These are phyloP conservation scores for Callospermophilus lateralis DNA, from an alignment of 2,113 vertebrate species.

Conservation along the genomic window DNA sequence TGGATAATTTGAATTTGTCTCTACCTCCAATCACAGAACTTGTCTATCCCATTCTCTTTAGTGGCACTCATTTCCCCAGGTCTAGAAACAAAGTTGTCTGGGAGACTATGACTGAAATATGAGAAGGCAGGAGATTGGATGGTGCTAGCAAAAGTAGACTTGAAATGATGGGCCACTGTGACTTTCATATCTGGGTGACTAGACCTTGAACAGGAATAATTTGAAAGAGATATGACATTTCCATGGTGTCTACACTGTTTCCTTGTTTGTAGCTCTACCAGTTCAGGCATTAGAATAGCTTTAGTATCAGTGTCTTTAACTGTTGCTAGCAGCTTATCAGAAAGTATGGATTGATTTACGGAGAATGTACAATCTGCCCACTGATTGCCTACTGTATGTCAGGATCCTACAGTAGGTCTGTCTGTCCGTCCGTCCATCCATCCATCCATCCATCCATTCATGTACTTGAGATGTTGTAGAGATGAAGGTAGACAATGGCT, in stretches of 20 bases:
- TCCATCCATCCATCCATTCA: background rate
- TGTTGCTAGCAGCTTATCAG: slow-evolving; percentile 21
- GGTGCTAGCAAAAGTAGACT: slow-evolving; percentile 14
- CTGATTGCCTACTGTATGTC: background rate
- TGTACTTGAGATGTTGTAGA: background rate
- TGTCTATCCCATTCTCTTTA: background rate
- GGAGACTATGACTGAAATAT: slow-evolving; percentile 39
- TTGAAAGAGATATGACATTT: slow-evolving; percentile 44
- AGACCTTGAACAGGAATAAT: slow-evolving; percentile 38
- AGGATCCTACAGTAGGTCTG: background rate
- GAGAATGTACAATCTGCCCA: background rate
- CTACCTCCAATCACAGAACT: background rate
- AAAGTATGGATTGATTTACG: slow-evolving; percentile 30
- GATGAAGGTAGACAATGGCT: background rate
- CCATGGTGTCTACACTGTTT: background rate
- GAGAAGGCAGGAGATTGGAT: slow-evolving; percentile 3
- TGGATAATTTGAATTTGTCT: slow-evolving; percentile 51
- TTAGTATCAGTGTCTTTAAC: slow-evolving; percentile 47
- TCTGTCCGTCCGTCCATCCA: background rate
- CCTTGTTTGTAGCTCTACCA: slow-evolving; percentile 54
- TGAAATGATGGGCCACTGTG: background rate
- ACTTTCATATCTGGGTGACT: slow-evolving; percentile 7
- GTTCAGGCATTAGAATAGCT: slow-evolving; percentile 37
- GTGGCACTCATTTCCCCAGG: background rate
- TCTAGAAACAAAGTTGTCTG: slow-evolving; percentile 51